These are phyloP conservation scores for Hippoglossus stenolepis DNA, from an alignment of 2,113 vertebrate genomes.

Conservation along the genomic window DNA sequence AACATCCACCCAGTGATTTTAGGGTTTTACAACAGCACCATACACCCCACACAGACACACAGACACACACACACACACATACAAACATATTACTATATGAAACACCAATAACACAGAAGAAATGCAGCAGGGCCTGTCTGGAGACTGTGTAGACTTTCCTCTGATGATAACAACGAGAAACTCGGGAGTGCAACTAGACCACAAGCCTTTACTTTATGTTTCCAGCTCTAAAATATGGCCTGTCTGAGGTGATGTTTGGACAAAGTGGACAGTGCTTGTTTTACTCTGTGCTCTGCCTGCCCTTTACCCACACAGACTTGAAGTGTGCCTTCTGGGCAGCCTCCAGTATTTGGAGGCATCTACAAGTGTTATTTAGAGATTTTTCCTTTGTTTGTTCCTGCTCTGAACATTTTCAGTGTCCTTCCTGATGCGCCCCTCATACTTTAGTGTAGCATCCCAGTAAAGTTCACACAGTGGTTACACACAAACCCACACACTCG, in stretches of 20 bases:
- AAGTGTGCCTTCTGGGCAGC: constrained; percentile 74
- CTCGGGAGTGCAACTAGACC: constrained; percentile 29
- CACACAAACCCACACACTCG: neutral
- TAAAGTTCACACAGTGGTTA: constrained; percentile 54
- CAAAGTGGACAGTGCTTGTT: constrained; percentile 54
- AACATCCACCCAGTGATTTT: constrained; percentile 4
- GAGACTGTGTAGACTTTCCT: constrained; percentile 43
- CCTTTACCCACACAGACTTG: constrained; percentile 70
- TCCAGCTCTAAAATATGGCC: constrained; percentile 39
- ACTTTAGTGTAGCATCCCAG: constrained; percentile 55
- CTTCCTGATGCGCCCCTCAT: constrained; percentile 16
- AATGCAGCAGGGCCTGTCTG: constrained; percentile 35
- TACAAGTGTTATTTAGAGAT: constrained; percentile 58
- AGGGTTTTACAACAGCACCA: constrained; percentile 41
- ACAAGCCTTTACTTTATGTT: constrained; percentile 63
- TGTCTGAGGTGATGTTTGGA: constrained; percentile 41
- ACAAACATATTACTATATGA: constrained; percentile 52
- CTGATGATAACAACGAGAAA: constrained; percentile 1
- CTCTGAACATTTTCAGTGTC: constrained; percentile 42
- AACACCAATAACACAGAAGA: constrained; percentile 42
- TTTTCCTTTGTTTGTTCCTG: constrained; percentile 44
- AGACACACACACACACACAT: constrained; percentile 42
- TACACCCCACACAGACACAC: neutral
- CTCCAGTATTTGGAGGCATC: constrained; percentile 46
- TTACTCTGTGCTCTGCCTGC: constrained; percentile 47